Conservation (phyloP, 1,140 invertebrate species). For the Platorchestia sp. region DNA sequence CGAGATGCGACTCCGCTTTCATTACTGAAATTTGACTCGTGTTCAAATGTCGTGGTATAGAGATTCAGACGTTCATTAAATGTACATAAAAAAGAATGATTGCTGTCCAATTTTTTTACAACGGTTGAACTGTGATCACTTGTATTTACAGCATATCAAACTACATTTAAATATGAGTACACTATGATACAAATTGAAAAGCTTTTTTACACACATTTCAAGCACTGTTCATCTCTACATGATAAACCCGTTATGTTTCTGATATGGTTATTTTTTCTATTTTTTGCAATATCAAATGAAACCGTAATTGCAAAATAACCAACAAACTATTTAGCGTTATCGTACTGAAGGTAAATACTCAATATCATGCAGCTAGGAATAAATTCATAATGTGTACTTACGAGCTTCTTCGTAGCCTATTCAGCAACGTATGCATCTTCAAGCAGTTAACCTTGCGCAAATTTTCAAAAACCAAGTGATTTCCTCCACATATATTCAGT, state of each 20-base stretch:
- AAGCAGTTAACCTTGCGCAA: no score
- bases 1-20: not conserved
- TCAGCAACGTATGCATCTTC: no score
- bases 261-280: not conserved
- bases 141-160: not conserved
- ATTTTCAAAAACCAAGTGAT: no score
- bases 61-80: not conserved
- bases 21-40: not conserved
- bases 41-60: not conserved
- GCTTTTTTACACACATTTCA: not conserved
- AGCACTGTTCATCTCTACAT: not conserved
- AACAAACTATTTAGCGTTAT: no score
- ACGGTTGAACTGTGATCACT: not conserved
- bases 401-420: no score
- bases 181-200: not conserved
- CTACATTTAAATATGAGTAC: not conserved
- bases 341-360: no score
- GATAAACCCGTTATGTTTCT: not conserved
- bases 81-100: not conserved
- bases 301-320: no score
- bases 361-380: no score
- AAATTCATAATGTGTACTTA: no score
- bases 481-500: no score
- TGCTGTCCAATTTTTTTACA: not conserved
- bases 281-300: no score